These are phyloP conservation scores for Pygoscelis adeliae DNA, from an alignment of 2,113 vertebrate species.

Conservation along the genomic window DNA sequence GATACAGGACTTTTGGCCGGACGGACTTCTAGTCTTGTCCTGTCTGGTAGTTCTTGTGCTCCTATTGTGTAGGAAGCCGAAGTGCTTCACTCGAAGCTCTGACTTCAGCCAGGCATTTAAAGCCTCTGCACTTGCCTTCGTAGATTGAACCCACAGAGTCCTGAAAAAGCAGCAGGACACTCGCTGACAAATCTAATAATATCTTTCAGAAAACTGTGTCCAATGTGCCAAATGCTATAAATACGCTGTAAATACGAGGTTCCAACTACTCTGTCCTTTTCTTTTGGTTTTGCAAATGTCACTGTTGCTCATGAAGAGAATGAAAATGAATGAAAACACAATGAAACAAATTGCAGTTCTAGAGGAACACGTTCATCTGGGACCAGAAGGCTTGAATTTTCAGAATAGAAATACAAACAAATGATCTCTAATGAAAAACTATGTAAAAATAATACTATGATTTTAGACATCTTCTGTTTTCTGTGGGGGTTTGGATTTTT, in stretches of 20 bases:
- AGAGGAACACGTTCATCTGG: not conserved
- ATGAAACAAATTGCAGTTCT: conserved; percentile 37
- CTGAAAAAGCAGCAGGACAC: conserved; percentile 6
- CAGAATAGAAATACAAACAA: conserved; percentile 18
- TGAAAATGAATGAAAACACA: conserved; percentile 42
- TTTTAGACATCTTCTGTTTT: not conserved
- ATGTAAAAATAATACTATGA: not conserved
- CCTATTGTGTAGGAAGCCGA: not conserved
- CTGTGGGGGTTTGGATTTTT: not conserved
- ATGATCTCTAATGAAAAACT: conserved; percentile 5
- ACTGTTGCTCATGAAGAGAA: conserved; percentile 26
- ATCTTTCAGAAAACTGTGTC: conserved; percentile 26
- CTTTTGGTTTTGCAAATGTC: conserved; percentile 33
- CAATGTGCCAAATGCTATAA: conserved; percentile 8
- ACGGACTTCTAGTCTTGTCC: not conserved
- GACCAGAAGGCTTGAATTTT: conserved; percentile 6
- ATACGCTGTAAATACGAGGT: conserved; percentile 1
- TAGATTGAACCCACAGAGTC: not conserved
- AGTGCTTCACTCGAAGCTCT: not conserved
- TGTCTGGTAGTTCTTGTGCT: not conserved
- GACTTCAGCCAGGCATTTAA: not conserved
- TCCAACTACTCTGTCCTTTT: conserved; percentile 18
- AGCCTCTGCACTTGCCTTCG: not conserved
- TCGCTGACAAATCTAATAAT: conserved; percentile 27
- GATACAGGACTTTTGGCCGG: not conserved